phyloP scores from a whole-genome alignment of 2,888 invertebrate species.

The Drosophila kuntzei region DNA sequence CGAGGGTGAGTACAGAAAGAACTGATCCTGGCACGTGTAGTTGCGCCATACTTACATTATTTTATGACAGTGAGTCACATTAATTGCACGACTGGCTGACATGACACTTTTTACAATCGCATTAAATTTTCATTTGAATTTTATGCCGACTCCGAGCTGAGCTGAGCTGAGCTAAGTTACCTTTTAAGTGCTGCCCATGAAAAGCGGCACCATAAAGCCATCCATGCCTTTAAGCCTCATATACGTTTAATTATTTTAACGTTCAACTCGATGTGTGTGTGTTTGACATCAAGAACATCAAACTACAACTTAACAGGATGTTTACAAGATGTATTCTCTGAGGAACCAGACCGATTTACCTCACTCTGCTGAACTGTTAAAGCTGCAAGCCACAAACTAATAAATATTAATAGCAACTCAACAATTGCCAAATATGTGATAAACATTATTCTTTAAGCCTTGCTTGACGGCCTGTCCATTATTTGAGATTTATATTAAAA shows the following conservation, averaged over 20 bases:
- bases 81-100: constrained; percentile 63
- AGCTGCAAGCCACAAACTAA: constrained; percentile 33
- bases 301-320: constrained; percentile 34
- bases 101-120: constrained; percentile 76
- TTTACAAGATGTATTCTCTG: constrained; percentile 38
- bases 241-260: constrained; percentile 73
- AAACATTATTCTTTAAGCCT: too few relatives aligned
- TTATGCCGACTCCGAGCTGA: constrained; percentile 36
- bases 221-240: constrained; percentile 34
- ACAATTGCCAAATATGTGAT: background rate
- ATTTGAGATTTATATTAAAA: too few relatives aligned
- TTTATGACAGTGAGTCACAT: constrained; percentile 55
- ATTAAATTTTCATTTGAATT: constrained; percentile 79
- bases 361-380: constrained; percentile 3
- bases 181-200: constrained; percentile 68
- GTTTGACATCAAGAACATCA: constrained; percentile 29
- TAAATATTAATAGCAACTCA: constrained; percentile 27
- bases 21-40: constrained; percentile 18
- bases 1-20: constrained; percentile 87
- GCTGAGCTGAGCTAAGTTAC: constrained; percentile 34
- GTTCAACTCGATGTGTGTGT: constrained; percentile 32
- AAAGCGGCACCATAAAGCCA: constrained; percentile 63
- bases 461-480: too few relatives aligned
- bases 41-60: constrained; percentile 20
- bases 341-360: constrained; percentile 5